Percentiles rank a stretch among this genome's conserved stretches.
Evolutionary conservation across 2,888 invertebrate genomes (phyloP).

Genomic region (Dysmachus trigonus): DNA sequence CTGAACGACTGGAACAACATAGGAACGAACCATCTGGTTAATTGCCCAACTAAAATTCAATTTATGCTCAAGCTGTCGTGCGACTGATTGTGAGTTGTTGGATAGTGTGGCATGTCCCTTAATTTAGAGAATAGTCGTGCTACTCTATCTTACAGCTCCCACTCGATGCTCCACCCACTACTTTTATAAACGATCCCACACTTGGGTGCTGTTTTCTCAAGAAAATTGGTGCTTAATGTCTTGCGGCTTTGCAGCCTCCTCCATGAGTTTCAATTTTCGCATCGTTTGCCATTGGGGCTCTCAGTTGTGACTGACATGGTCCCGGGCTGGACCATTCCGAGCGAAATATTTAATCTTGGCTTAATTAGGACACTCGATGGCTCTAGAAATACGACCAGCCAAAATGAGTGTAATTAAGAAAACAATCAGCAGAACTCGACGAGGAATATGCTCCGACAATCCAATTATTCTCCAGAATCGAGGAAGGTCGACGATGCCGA

Average conservation of each 20-base stretch:
- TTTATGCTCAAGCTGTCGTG: neutral
- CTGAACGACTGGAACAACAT: neutral
- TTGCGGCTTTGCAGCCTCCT: neutral
- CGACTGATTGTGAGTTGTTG: neutral
- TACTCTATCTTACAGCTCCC: neutral
- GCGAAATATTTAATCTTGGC: neutral
- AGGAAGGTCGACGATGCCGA: neutral
- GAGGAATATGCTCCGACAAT: neutral
- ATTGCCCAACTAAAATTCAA: neutral
- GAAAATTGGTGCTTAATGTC: neutral
- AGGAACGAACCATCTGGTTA: neutral
- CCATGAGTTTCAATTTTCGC: neutral
- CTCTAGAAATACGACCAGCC: neutral
- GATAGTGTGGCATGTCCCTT: neutral
- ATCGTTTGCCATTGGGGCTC: neutral
- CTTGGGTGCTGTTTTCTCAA: neutral
- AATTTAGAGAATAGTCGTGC: neutral
- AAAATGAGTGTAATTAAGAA: neutral
- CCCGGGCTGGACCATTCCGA: neutral
- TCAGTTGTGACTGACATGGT: neutral
- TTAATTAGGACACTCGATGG: neutral
- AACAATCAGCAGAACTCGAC: neutral
- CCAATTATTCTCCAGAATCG: neutral
- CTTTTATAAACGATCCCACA: neutral
- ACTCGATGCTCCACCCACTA: neutral